phyloP scores from a whole-genome alignment of 2,113 vertebrate species.

The Malurus melanocephalus region DNA sequence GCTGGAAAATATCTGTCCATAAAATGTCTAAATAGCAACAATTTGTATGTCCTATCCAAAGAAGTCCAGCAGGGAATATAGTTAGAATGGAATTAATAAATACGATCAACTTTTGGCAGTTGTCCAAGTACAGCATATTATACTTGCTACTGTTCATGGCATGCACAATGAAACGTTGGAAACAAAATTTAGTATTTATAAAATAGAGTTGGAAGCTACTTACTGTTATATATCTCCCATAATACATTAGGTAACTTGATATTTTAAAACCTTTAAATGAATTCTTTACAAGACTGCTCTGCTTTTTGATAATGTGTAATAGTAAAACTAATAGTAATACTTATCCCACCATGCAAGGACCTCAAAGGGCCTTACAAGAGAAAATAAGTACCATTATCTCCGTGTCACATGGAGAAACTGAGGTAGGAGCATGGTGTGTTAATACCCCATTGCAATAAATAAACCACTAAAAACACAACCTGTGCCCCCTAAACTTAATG shows the following conservation, averaged over 20 bases:
- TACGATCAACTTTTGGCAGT: conserved; percentile 4
- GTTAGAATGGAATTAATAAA: conserved; percentile 26
- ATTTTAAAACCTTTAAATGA: conserved; percentile 1
- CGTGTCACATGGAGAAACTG: background rate
- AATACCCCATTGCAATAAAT: background rate
- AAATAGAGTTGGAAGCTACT: conserved; percentile 2
- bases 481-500: background rate
- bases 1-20: background rate
- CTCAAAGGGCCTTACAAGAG: background rate
- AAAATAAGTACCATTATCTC: background rate
- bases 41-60: background rate
- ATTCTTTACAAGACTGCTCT: conserved; percentile 9
- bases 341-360: background rate
- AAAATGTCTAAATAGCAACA: background rate
- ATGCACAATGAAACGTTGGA: background rate
- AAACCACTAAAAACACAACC: background rate
- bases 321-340: conserved; percentile 1
- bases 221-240: background rate
- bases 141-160: background rate
- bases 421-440: background rate
- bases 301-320: background rate
- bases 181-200: background rate
- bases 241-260: background rate
- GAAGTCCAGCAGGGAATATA: background rate
- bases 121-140: background rate